Evolutionary conservation across 35 echinoderm and acorn worm species (phyloP), one percentile per base, ranked within the genome.

Genomic region (Ophioderma brevispina): DNA sequence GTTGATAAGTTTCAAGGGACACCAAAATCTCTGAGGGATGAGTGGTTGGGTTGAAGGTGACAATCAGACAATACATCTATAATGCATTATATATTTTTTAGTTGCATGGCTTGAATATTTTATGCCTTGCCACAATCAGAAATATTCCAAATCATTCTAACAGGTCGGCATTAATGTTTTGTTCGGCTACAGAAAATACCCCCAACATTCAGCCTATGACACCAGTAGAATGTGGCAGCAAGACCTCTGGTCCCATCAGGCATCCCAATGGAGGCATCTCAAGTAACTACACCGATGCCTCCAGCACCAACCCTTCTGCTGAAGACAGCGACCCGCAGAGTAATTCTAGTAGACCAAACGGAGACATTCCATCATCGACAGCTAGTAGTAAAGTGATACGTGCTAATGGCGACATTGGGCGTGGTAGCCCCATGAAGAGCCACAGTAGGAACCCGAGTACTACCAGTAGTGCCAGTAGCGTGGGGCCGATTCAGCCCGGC

Each of bases 381-480:
- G 59, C 17, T 70, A 70, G 59, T 30, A 21, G 46, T 11, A 70
- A 30, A 70, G 28, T 25, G n/a, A 70, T 70, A 25, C 59, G 59
- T 13, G 10, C 59, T 30, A 70, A 70, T 30, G 59, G 59, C 2
- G 59, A 70, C n/a, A 30, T 70, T 3, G 17, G 28, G 59, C 15
- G 59, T 1, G 79, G 35, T 30, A 25, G 81, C 10, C 87, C 88
- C 31, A 39, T 78, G 6, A 94, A 84, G 59, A 89, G 84, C 39
- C 96, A 98, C 33, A 91, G 90, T 78, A 56, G 96, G 18, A 98
- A 84, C 30, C 96, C 96, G 3, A 98, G 96, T 76, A 98, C 94
- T 42, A 91, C 91, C 37, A 98, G 96, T 56, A 87, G 84, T 25
- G 82, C 81, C 64, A 96, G 94, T 41, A 88, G 89, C 19, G 78